Base-by-base conservation (phyloP, 2,113 vertebrate genomes). In the Chamaea fasciata region DNA sequence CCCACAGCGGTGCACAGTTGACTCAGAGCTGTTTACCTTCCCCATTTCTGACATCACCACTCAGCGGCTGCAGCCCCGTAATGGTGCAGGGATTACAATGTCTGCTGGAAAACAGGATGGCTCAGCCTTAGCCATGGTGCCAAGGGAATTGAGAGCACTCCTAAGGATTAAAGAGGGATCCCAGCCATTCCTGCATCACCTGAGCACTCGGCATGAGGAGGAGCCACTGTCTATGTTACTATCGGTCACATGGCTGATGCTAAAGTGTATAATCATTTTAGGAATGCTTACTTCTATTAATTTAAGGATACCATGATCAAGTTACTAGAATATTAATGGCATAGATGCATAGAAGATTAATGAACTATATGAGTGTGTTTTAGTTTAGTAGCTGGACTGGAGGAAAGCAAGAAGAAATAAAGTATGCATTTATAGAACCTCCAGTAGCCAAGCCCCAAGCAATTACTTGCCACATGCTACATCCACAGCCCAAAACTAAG, bases 201-300 rank as follows among this genome's bases (percentile, higher is more conserved):
- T 74, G 59, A 56, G 46, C 56, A 30, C 17, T 46, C 1, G 0
- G 41, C 62, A 33, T 1, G 16, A 78, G 60, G 52, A 57, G 89
- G 44, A 90, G 24, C 59, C 42, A 20, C 23, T 42, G 42, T 31
- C 80, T 77, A 0, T 47, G 7, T 30, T 46, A 39, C 67, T 35
- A 7, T 79, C 24, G 80, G 44, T 86, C 75, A 88, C 17, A 6
- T 7, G 24, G 76, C 35, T 86, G 60, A 81, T 71, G 64, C 13
- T 70, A 63, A 92, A 77, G 15, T 10, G 33, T 41, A 59, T 74
- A 59, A 92, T 70, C 79, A 55, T 81, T 86, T 90, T 67, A 92
- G 60, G 60, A 92, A 92, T 64, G 52, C 41, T 87, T 83, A 63
- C 44, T 69, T 83, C 79, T 93, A 78, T 92, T 95, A 87, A 95